Evolutionary conservation across 2,888 invertebrate species (phyloP).

Genomic region (Oligia strigilis): DNA sequence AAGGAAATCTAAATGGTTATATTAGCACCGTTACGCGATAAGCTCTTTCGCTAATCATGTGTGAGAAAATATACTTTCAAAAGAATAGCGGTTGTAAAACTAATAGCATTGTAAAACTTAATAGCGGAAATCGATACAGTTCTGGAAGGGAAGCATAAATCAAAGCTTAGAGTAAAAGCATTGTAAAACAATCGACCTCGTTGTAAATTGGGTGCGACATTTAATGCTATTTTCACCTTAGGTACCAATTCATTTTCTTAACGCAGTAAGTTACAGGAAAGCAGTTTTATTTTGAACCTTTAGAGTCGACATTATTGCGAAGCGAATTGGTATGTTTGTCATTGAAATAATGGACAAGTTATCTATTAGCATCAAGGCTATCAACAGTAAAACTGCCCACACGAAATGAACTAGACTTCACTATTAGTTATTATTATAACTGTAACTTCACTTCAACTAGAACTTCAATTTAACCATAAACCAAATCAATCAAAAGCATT

Average conservation of each 20-base stretch:
- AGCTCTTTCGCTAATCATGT: slow-evolving; percentile 45
- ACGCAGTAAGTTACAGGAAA: not conserved
- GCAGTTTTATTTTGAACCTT: not conserved
- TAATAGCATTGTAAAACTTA: slow-evolving; percentile 54
- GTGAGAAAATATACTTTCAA: slow-evolving; percentile 47
- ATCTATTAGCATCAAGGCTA: not conserved
- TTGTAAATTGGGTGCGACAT: slow-evolving; percentile 31
- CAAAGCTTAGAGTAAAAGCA: slow-evolving; percentile 52
- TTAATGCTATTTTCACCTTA: slow-evolving; percentile 6
- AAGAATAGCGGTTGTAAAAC: slow-evolving; percentile 46
- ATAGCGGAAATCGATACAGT: slow-evolving; percentile 56
- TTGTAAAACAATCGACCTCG: slow-evolving; percentile 51
- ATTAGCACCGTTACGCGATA: slow-evolving; percentile 37
- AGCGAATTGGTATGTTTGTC: not conserved
- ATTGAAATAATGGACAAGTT: not conserved
- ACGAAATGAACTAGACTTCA: not conserved
- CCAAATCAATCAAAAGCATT: not conserved
- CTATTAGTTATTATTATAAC: too few species aligned
- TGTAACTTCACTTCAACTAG: not conserved
- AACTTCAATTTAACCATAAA: slow-evolving; percentile 9
- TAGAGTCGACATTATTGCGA: not conserved
- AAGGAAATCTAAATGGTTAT: slow-evolving; percentile 34
- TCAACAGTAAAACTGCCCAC: slow-evolving; percentile 15
- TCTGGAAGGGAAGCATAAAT: slow-evolving; percentile 39
- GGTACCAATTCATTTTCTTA: not conserved